Conservation (phyloP, 2,888 invertebrate species). For the Scrobipalpa costella region DNA sequence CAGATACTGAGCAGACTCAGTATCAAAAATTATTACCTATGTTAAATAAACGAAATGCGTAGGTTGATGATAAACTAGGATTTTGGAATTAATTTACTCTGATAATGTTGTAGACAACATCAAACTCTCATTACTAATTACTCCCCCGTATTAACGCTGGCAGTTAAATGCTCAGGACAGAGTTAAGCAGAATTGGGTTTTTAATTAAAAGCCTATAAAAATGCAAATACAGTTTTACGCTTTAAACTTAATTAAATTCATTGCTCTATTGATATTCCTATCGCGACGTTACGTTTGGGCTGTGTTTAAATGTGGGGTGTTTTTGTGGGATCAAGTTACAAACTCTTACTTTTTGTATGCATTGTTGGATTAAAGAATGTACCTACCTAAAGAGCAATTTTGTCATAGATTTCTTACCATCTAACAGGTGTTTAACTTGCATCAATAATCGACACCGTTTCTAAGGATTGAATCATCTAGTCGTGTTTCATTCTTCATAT, state of each 20-base stretch:
- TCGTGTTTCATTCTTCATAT: no score
- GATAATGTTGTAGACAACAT: not conserved
- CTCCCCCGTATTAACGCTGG: slow-evolving; percentile 4
- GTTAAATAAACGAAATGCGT: no score
- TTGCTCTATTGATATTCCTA: slow-evolving; percentile 51
- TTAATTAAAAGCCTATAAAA: slow-evolving; percentile 54
- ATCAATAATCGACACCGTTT: no score
- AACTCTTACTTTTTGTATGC: not conserved
- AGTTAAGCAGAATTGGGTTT: slow-evolving; percentile 20
- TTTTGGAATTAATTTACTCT: no score
- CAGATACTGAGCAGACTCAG: no score
- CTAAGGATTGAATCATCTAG: no score
- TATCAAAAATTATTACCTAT: no score
- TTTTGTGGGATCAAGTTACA: slow-evolving; percentile 32
- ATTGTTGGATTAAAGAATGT: no score
- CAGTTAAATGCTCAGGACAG: slow-evolving; percentile 8
- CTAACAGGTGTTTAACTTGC: no score
- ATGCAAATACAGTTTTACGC: slow-evolving; percentile 46
- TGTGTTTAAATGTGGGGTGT: slow-evolving; percentile 38
- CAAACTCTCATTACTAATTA: slow-evolving; percentile 14
- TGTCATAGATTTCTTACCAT: no score
- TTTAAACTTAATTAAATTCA: slow-evolving; percentile 53
- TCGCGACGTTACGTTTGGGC: slow-evolving; percentile 44
- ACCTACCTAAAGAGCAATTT: no score
- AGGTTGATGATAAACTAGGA: no score